phyloP scores from a whole-genome alignment of 2,113 vertebrate genomes.

The Tympanuchus pallidicinctus region DNA sequence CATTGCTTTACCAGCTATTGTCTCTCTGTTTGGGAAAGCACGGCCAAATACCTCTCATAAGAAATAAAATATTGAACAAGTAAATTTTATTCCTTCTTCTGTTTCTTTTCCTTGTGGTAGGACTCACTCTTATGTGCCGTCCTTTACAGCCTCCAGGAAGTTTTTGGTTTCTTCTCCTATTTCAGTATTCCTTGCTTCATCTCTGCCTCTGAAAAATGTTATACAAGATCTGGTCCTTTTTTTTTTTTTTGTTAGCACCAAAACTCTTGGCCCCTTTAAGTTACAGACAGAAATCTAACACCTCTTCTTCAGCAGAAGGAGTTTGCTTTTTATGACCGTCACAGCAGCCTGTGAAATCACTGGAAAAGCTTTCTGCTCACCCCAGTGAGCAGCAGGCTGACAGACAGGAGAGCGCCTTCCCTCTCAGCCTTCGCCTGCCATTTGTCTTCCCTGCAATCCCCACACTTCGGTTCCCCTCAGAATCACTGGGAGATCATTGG shows the following conservation, averaged over 20 bases:
- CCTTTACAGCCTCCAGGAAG: neutral
- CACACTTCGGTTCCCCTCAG: conserved; percentile 9
- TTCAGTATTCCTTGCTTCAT: conserved; percentile 24
- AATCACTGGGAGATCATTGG: conserved; percentile 19
- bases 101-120: conserved; percentile 45
- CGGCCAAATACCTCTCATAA: conserved; percentile 31
- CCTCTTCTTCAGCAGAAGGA: neutral
- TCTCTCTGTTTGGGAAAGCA: conserved; percentile 1
- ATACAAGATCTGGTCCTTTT: neutral
- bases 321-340: neutral
- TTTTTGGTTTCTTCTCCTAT: conserved; percentile 4
- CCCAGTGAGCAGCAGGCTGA: accelerated
- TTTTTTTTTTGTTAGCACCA: neutral
- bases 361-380: neutral
- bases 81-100: conserved; percentile 10
- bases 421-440: neutral
- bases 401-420: accelerated
- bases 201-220: neutral
- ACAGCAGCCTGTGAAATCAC: neutral
- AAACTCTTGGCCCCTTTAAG: neutral
- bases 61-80: neutral
- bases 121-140: neutral
- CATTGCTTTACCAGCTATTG: conserved; percentile 54
- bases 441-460: conserved; percentile 22
- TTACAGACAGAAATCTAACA: neutral